phyloP scores from a whole-genome alignment of 2,113 vertebrate genomes.

The Erythrocebus patas region DNA sequence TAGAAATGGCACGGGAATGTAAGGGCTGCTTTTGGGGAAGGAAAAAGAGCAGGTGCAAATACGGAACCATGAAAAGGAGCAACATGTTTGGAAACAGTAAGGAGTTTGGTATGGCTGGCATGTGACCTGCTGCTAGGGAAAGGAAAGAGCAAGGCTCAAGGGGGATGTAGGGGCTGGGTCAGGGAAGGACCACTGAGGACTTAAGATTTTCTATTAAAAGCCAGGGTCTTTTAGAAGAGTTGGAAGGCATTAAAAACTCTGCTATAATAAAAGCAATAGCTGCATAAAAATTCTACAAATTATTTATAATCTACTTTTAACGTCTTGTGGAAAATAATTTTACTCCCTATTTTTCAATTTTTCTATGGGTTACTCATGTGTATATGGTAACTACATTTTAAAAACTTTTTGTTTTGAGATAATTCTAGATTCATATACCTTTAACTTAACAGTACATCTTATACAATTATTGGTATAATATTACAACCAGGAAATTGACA shows the following conservation, averaged over 20 bases:
- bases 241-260: not conserved
- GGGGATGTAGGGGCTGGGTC: fast-evolving
- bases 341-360: not conserved
- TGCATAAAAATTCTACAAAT: not conserved
- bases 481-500: not conserved
- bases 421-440: not conserved
- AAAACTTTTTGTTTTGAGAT: not conserved
- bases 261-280: not conserved
- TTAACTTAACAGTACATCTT: not conserved
- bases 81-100: not conserved
- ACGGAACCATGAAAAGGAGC: not conserved
- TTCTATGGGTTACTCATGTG: not conserved
- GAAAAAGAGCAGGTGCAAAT: not conserved
- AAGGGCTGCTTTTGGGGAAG: not conserved
- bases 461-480: too few relatives aligned
- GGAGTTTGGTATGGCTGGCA: not conserved
- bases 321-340: not conserved
- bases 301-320: not conserved
- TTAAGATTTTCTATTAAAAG: not conserved
- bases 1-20: not conserved
- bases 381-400: too few relatives aligned
- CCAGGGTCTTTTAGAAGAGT: not conserved
- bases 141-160: not conserved
- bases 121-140: fast-evolving
- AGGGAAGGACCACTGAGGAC: not conserved